Percentiles rank a stretch among this genome's conserved stretches.
Evolutionary conservation across 2,888 invertebrate species (phyloP).

Genomic region (Suillia variegata): DNA sequence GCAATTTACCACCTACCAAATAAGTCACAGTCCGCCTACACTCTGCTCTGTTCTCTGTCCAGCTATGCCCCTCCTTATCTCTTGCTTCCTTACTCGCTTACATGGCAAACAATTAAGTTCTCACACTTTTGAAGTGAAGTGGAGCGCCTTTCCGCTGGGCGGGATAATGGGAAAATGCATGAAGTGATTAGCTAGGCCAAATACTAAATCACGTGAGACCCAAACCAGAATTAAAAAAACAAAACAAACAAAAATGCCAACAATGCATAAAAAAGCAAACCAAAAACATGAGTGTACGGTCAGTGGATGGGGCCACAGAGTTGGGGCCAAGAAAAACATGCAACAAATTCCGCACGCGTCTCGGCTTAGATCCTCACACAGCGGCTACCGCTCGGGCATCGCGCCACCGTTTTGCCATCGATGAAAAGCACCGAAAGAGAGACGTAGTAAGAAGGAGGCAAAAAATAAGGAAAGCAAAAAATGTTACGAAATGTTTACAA

Average conservation of each 20-base stretch:
- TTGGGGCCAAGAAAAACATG: background rate
- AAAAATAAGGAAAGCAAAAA: too few species aligned
- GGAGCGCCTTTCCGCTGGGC: background rate
- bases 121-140: background rate
- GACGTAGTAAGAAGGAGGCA: too few species aligned
- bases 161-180: too few species aligned
- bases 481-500: conserved; percentile 23
- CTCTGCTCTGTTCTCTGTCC: too few species aligned
- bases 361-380: too few species aligned
- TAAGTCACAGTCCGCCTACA: background rate
- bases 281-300: too few species aligned
- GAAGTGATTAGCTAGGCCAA: background rate
- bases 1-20: conserved; percentile 10
- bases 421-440: background rate
- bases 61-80: too few species aligned
- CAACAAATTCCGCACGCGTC: background rate
- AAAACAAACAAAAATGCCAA: too few species aligned
- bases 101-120: conserved; percentile 3
- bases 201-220: background rate
- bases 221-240: background rate
- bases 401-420: too few species aligned
- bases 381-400: too few species aligned
- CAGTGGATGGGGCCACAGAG: background rate
- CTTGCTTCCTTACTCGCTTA: too few species aligned
- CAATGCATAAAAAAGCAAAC: too few species aligned